Evolutionary conservation across 2,888 invertebrate species (phyloP).

Genomic region (Scrobipalpa costella): DNA sequence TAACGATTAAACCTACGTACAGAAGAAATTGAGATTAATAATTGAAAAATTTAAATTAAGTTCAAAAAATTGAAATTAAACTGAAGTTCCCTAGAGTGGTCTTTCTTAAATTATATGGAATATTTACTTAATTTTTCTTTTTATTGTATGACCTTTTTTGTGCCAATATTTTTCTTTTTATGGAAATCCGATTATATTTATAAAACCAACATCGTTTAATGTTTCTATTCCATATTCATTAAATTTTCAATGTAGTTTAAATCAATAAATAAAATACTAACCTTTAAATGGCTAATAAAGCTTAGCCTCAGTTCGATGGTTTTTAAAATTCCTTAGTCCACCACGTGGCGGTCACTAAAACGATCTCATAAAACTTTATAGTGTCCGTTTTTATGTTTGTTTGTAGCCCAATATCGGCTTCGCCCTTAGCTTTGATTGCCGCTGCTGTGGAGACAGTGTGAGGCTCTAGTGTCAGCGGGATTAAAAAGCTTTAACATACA

Average conservation of each 20-base stretch:
- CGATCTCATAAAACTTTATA: constrained; percentile 69
- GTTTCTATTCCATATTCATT: no score
- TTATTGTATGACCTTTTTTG: no score
- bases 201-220: no score
- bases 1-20: background rate
- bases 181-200: no score
- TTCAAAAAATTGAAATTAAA: no score
- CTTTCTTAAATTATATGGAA: no score
- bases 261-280: background rate
- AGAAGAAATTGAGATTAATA: constrained; percentile 1
- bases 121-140: no score
- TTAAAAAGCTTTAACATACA: background rate
- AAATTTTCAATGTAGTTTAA: no score
- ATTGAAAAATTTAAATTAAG: no score
- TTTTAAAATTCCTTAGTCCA: constrained; percentile 58
- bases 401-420: constrained; percentile 70
- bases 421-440: constrained; percentile 68
- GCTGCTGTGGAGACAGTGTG: constrained; percentile 44
- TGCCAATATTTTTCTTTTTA: no score
- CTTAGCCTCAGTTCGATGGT: constrained; percentile 30
- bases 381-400: constrained; percentile 76
- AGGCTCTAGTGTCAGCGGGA: constrained; percentile 37
- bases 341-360: constrained; percentile 52
- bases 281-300: constrained; percentile 29
- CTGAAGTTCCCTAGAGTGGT: no score